These are phyloP conservation scores for Drosophila paulistorum DNA, from an alignment of 1,140 invertebrate genomes.

Conservation along the genomic window DNA sequence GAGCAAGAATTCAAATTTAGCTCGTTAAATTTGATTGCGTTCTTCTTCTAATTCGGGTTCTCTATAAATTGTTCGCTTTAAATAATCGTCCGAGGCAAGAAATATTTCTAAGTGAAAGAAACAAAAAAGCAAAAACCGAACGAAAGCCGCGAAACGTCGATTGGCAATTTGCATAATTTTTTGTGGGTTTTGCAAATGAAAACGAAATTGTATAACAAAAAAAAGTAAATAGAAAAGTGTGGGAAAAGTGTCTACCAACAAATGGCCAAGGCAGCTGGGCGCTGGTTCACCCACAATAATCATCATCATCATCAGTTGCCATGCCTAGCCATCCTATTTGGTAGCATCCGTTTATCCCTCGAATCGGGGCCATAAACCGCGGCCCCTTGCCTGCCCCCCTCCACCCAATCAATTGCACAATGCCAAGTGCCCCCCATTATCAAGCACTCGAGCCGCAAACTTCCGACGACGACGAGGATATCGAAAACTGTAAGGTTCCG, in stretches of 20 bases:
- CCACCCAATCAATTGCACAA: conserved; percentile 31
- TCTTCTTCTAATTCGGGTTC: background rate
- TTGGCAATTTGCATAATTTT: conserved; percentile 55
- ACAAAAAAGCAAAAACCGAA: conserved; percentile 13
- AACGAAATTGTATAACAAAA: conserved; percentile 60
- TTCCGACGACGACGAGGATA: conserved; percentile 54
- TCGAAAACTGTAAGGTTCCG: conserved; percentile 22
- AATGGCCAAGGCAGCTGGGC: conserved; percentile 49
- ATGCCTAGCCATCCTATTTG: background rate
- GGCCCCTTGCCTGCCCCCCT: background rate
- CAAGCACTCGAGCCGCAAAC: conserved; percentile 54
- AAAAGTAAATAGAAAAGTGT: background rate
- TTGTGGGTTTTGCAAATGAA: conserved; percentile 16
- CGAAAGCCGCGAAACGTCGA: conserved; percentile 28
- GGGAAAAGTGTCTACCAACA: conserved; percentile 22
- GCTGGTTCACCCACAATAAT: conserved; percentile 23
- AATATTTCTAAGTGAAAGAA: conserved; percentile 10
- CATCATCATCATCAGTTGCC: conserved; percentile 21
- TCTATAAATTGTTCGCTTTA: too few relatives aligned
- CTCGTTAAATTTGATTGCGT: background rate
- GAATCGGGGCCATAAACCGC: conserved; percentile 12
- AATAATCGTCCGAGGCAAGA: background rate
- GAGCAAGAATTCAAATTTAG: background rate
- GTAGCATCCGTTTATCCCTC: background rate
- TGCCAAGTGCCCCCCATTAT: conserved; percentile 73